These are phyloP conservation scores for Pelecanoides urinatrix DNA, from an alignment of 2,113 vertebrate species.

Conservation along the genomic window DNA sequence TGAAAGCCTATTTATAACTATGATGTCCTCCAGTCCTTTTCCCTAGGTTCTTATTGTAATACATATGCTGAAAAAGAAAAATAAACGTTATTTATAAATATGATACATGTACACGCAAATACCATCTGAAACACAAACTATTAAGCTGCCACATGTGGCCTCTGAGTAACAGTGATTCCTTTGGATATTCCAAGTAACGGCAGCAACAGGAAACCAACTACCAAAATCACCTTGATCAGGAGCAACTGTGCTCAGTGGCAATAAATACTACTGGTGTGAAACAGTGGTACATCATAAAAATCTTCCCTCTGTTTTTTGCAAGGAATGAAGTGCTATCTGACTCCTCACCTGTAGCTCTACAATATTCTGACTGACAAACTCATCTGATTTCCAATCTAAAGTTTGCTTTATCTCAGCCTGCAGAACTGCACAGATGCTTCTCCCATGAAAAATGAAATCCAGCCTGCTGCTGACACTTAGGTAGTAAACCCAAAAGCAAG, in stretches of 20 bases:
- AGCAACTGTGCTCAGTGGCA: background rate
- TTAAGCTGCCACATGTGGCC: background rate
- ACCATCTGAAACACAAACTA: conserved; percentile 8
- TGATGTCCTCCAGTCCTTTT: background rate
- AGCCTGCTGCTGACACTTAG: background rate
- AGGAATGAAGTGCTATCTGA: background rate
- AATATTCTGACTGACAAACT: background rate
- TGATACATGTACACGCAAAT: background rate
- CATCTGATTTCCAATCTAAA: conserved; percentile 14
- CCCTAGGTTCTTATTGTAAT: background rate
- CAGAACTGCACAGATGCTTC: conserved; percentile 10
- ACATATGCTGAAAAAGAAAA: background rate
- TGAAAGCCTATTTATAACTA: background rate
- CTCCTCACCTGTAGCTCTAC: background rate
- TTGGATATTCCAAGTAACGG: background rate
- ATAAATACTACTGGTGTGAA: background rate
- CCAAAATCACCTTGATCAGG: background rate
- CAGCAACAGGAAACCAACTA: background rate
- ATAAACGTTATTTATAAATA: conserved; percentile 21
- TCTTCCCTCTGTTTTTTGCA: background rate
- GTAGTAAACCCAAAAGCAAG: background rate
- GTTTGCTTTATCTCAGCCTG: background rate
- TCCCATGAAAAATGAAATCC: conserved; percentile 23
- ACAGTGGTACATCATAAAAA: background rate
- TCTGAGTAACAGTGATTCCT: background rate